Conservation (phyloP, 1,140 invertebrate genomes). For the Drosophila miranda region DNA sequence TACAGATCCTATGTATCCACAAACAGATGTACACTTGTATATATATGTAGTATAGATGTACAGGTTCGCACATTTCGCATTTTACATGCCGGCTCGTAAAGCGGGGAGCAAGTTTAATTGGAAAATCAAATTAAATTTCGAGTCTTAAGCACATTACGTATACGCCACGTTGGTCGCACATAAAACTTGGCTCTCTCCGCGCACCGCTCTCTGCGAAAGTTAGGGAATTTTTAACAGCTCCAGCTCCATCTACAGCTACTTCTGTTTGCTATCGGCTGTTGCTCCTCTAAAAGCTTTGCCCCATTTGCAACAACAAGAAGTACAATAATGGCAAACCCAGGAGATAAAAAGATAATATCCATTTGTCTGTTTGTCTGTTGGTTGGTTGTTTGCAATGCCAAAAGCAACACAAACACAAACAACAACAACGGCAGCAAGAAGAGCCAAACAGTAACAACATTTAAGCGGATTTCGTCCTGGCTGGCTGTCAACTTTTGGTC, state of each 20-base stretch:
- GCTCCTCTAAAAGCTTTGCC: conserved; percentile 69
- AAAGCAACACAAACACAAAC: too few relatives aligned
- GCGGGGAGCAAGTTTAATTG: conserved; percentile 43
- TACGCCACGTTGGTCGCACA: conserved; percentile 46
- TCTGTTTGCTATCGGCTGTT: conserved; percentile 31
- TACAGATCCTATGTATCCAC: conserved; percentile 7
- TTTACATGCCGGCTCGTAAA: conserved; percentile 23
- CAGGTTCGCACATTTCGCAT: conserved; percentile 44
- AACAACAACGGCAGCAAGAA: conserved; percentile 14
- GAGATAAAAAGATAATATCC: conserved; percentile 77
- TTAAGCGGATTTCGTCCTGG: conserved; percentile 67
- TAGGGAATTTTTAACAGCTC: conserved; percentile 42
- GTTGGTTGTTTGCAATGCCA: conserved; percentile 7
- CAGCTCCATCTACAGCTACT: conserved; percentile 13
- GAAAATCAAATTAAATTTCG: conserved; percentile 65
- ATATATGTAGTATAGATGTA: conserved; percentile 1
- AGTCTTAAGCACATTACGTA: conserved; percentile 62
- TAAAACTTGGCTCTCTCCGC: conserved; percentile 34
- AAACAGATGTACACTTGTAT: not conserved
- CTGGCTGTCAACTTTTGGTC: conserved; percentile 69
- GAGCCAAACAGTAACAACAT: conserved; percentile 39
- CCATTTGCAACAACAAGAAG: conserved; percentile 62
- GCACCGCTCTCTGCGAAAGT: conserved; percentile 13
- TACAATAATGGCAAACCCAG: conserved; percentile 58
- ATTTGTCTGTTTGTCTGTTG: conserved; percentile 53